Evolutionary conservation across 2,113 vertebrate genomes (phyloP).

Genomic region (Leptosomus discolor): DNA sequence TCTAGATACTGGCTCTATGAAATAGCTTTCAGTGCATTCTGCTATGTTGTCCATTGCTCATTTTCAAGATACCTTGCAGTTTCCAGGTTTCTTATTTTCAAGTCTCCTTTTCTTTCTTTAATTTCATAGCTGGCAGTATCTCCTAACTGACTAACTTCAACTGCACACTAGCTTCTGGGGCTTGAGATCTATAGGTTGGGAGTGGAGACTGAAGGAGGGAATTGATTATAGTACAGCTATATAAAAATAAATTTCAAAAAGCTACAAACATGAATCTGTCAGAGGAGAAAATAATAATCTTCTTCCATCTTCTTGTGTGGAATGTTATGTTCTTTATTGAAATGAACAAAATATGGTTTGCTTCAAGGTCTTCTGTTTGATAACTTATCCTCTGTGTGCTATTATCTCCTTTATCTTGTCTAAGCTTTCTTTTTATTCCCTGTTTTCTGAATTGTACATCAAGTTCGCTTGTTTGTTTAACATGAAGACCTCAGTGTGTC

Average conservation of each 20-base stretch:
- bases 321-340: conserved; percentile 21
- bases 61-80: background rate
- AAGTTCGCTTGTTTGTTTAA: conserved; percentile 16
- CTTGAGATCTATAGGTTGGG: background rate
- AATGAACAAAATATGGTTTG: conserved; percentile 26
- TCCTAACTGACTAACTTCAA: background rate
- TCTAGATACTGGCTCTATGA: background rate
- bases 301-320: background rate
- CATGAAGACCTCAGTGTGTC: background rate
- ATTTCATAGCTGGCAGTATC: background rate
- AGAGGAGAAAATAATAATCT: conserved; percentile 27
- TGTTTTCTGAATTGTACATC: background rate
- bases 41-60: background rate
- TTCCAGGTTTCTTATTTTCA: background rate
- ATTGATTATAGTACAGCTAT: background rate
- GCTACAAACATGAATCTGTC: conserved; percentile 10
- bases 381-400: background rate
- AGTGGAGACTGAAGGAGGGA: background rate
- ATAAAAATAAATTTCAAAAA: background rate
- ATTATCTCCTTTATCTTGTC: background rate
- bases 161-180: background rate
- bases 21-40: background rate
- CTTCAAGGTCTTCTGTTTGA: conserved; percentile 36
- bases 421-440: background rate
- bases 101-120: background rate